Evolutionary conservation across 2,888 invertebrate genomes (phyloP), one percentile per base, ranked within the genome.

Genomic region (Cerastis rubricosa): DNA sequence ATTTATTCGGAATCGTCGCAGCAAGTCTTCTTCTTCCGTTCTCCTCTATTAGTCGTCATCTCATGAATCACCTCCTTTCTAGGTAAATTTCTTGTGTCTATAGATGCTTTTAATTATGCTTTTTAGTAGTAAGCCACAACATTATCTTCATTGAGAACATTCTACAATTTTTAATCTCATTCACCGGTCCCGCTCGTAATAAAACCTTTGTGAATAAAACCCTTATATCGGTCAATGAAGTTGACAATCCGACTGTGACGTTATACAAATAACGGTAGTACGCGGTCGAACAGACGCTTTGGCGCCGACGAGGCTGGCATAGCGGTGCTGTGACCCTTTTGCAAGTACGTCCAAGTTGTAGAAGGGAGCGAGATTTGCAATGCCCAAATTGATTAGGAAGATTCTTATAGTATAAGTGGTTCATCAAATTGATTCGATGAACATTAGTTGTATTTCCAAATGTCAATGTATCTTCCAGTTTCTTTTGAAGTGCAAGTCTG

Each of bases 311-410:
- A 89, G 95, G 93, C 95, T 95, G 89, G 90, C 90, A 94, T 94
- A 94, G 94, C 94, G 95, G 95, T 94, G 94, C 92, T 91, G 88
- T 94, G 95, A 94, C 94, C 95, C 91, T 91, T 92, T 81, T 80
- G 78, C 68, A 17, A 49, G 61, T 80, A 90, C 84, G 75, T 51
- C 85, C 85, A 85, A 88, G 71, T 61, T 85, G 40, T 45, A 84
- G 80, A 71, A 74, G 35, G 25, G 3, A 71, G 84, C 87, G 84
- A 22, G 1, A 47, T 63, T 17, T n/a, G 14, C 19, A 43, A 49
- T 72, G 40, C n/a, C 14, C 19, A 29, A 19, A 64, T 45, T 49
- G 9, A 14, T 45, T 17, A 29, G 22, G 17, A 0, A 29, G 4
- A 43, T 74, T n/a, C 1, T 40, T 22, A 5, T 49, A 0, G 19